These are phyloP conservation scores for Halcyon badia DNA, from an alignment of 2,797 vertebrate genomes.

Conservation along the genomic window DNA sequence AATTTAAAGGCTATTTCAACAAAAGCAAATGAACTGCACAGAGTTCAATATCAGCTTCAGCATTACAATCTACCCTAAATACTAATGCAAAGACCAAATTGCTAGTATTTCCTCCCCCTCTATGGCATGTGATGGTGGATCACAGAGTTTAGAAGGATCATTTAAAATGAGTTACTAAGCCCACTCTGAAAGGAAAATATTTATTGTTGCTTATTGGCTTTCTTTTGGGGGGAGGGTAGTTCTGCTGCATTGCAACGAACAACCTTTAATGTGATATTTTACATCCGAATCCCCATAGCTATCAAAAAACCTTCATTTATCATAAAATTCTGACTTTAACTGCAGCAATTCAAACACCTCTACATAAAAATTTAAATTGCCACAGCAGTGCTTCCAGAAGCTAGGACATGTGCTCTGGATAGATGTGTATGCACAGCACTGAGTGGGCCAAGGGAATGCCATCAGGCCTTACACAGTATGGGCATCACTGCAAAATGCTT, in stretches of 20 bases:
- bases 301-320: background rate
- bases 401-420: background rate
- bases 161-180: slow-evolving; percentile 39
- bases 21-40: slow-evolving; percentile 30
- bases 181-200: slow-evolving; percentile 31
- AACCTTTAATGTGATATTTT: background rate
- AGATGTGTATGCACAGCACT: background rate
- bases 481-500: background rate
- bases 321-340: background rate
- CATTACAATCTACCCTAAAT: slow-evolving; percentile 39
- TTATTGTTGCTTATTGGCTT: slow-evolving; percentile 10
- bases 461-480: fast-evolving
- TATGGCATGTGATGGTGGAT: background rate
- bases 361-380: background rate
- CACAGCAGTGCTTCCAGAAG: background rate
- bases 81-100: slow-evolving; percentile 26
- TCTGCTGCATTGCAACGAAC: background rate
- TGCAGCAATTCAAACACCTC: background rate
- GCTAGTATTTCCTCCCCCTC: background rate
- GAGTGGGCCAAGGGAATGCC: background rate
- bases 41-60: slow-evolving; percentile 45
- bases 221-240: background rate
- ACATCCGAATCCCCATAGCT: background rate
- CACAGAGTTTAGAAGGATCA: background rate
- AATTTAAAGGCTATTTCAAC: slow-evolving; percentile 63